Percentiles rank a stretch among this genome's conserved stretches.
Conservation (phyloP, 2,113 vertebrate genomes). For the Thunnus thynnus region DNA sequence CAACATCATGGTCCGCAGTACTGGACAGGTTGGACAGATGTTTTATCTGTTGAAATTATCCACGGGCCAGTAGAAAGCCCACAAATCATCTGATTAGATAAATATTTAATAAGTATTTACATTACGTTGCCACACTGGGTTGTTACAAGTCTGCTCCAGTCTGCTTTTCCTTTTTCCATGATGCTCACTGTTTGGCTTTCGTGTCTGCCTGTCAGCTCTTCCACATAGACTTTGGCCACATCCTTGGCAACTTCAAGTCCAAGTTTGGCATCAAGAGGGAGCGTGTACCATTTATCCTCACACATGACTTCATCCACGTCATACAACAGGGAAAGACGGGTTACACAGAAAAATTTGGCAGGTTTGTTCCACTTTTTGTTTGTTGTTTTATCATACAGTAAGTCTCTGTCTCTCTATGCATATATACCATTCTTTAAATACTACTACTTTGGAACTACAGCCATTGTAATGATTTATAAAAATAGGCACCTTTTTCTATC, state of each 20-base stretch:
- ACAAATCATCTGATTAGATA: no score
- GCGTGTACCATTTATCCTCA: slow-evolving; percentile 98
- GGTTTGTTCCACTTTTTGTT: slow-evolving; percentile 82
- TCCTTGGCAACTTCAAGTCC: slow-evolving; percentile 99
- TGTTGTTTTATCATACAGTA: not conserved
- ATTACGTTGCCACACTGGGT: no score
- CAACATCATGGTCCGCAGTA: slow-evolving; percentile 99
- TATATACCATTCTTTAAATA: no score
- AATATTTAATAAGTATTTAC: no score
- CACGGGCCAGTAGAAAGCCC: no score
- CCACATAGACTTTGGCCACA: slow-evolving; percentile 99
- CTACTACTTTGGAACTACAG: no score
- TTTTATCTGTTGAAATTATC: not conserved
- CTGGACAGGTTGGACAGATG: slow-evolving; percentile 90
- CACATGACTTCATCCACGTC: slow-evolving; percentile 99
- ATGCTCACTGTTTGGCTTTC: not conserved
- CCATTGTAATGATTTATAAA: no score
- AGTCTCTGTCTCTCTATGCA: not conserved
- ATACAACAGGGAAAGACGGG: slow-evolving; percentile 98
- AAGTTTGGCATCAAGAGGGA: slow-evolving; percentile 99
- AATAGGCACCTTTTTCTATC: no score
- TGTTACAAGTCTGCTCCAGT: not conserved
- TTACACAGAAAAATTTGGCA: slow-evolving; percentile 97
- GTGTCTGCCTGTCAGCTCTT: slow-evolving; percentile 88
- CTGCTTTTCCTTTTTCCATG: not conserved